Conservation (phyloP, 2,113 vertebrate genomes). For the Lipotes vexillifer region DNA sequence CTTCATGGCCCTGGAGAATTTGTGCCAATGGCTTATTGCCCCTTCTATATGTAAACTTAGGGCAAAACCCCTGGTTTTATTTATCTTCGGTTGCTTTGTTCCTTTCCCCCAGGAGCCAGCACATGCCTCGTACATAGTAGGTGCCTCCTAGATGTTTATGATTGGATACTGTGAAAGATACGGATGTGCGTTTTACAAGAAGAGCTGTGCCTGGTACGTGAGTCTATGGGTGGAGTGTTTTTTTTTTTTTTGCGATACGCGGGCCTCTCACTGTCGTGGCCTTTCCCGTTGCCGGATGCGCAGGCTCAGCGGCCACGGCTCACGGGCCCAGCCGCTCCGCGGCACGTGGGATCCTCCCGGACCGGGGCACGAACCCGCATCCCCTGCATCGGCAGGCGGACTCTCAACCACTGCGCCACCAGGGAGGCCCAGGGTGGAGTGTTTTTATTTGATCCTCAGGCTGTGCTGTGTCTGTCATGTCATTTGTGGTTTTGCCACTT, state of each 20-base stretch:
- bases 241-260: too few species aligned
- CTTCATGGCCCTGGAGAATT: not conserved
- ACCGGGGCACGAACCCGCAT: too few species aligned
- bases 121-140: not conserved
- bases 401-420: too few species aligned
- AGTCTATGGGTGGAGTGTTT: not conserved
- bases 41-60: not conserved
- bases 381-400: too few species aligned
- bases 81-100: not conserved
- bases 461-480: not conserved
- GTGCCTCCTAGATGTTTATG: not conserved
- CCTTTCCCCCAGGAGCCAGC: not conserved
- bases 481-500: not conserved
- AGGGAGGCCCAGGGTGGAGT: too few species aligned
- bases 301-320: too few species aligned
- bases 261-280: too few species aligned
- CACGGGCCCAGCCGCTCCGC: too few species aligned
- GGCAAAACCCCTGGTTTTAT: not conserved
- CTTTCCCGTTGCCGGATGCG: too few species aligned
- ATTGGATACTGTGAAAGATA: not conserved
- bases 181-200: not conserved
- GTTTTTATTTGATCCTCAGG: not conserved
- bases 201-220: not conserved
- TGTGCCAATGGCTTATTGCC: not conserved
- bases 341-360: too few species aligned